These are phyloP conservation scores for Pelusios castaneus DNA, from an alignment of 2,113 vertebrate genomes.

Conservation along the genomic window DNA sequence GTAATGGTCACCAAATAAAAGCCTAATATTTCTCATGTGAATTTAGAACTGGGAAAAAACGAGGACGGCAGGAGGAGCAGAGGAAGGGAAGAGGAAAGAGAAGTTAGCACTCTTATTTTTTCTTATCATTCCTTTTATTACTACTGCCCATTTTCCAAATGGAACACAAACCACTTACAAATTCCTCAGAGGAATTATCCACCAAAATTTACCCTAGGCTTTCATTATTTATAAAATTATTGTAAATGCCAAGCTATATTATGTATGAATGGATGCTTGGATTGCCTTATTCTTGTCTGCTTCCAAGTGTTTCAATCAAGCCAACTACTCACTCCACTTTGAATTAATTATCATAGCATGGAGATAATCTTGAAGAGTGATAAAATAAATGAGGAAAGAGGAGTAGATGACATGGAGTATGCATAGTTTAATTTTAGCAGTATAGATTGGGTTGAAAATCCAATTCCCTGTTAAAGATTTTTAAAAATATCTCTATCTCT, in stretches of 20 bases:
- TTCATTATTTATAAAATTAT: neutral
- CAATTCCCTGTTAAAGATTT: neutral
- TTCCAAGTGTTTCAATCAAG: neutral
- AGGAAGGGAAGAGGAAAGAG: neutral
- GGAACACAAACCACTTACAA: neutral
- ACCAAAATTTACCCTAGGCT: neutral
- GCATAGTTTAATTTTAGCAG: neutral
- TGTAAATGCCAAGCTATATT: neutral
- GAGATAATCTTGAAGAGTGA: neutral
- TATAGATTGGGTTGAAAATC: slow-evolving; percentile 11
- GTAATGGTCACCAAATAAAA: neutral
- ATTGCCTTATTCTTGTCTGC: neutral
- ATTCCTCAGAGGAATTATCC: neutral
- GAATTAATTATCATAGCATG: neutral
- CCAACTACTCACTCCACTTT: neutral
- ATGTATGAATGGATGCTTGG: neutral
- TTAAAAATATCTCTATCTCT: neutral
- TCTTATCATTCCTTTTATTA: neutral
- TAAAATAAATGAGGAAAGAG: neutral
- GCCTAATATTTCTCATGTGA: neutral
- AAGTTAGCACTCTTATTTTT: neutral
- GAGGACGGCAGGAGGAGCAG: too few relatives aligned
- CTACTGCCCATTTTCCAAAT: neutral
- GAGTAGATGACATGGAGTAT: neutral
- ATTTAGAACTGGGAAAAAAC: neutral